phyloP scores from a whole-genome alignment of 2,797 vertebrate species.

The Leptatherina wallacei region DNA sequence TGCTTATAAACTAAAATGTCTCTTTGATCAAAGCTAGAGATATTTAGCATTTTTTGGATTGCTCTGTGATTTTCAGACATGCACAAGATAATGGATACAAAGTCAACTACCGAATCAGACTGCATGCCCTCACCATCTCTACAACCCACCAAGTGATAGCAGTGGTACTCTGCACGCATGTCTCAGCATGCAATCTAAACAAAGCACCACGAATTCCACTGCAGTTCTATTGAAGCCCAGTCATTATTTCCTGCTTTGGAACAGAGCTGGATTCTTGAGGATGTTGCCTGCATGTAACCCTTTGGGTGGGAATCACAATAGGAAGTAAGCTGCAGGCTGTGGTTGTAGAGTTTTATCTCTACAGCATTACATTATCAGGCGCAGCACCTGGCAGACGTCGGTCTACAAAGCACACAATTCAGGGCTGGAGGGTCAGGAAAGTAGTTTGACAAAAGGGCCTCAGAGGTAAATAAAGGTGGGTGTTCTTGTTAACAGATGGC shows the following conservation, averaged over 20 bases:
- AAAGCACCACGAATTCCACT: slow-evolving; percentile 68
- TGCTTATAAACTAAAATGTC: neutral
- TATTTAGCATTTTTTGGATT: slow-evolving; percentile 3
- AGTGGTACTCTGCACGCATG: slow-evolving; percentile 50
- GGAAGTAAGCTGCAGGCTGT: slow-evolving; percentile 64
- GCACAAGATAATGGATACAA: slow-evolving; percentile 19
- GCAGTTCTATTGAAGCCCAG: slow-evolving; percentile 61
- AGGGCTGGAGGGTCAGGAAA: slow-evolving; percentile 47
- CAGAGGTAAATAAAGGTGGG: slow-evolving; percentile 58
- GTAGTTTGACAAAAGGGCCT: slow-evolving; percentile 52
- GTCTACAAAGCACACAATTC: slow-evolving; percentile 54
- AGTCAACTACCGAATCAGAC: slow-evolving; percentile 22
- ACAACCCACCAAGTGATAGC: slow-evolving; percentile 48
- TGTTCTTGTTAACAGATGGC: slow-evolving; percentile 35
- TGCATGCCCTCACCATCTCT: slow-evolving; percentile 37
- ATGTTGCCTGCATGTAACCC: slow-evolving; percentile 70
- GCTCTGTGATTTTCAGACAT: slow-evolving; percentile 28
- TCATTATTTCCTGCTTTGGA: slow-evolving; percentile 79
- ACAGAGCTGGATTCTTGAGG: slow-evolving; percentile 74
- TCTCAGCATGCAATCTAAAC: slow-evolving; percentile 70
- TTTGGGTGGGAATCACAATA: slow-evolving; percentile 73
- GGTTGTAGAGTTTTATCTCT: slow-evolving; percentile 61
- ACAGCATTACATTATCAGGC: slow-evolving; percentile 57
- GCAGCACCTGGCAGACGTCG: slow-evolving; percentile 61
- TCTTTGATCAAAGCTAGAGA: slow-evolving; percentile 2